Evolutionary conservation across 2,888 invertebrate species (phyloP).

Genomic region (Xestia sexstrigata): DNA sequence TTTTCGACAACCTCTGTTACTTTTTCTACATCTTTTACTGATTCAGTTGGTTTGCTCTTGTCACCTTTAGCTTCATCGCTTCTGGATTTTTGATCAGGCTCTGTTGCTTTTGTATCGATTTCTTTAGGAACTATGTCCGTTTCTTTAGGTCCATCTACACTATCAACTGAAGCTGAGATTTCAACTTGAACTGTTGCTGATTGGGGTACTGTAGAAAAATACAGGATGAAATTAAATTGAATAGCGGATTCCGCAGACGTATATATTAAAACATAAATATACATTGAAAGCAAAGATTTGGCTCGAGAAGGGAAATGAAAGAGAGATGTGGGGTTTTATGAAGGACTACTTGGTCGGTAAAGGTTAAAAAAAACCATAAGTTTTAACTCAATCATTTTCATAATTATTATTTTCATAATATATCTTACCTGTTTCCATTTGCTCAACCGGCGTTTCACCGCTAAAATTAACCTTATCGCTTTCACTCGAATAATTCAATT

Average conservation of each 20-base stretch:
- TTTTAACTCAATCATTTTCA: neutral
- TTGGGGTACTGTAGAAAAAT: slow-evolving; percentile 45
- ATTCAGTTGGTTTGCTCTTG: slow-evolving; percentile 11
- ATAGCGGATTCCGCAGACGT: neutral
- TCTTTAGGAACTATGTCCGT: slow-evolving; percentile 15
- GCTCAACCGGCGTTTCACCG: slow-evolving; percentile 48
- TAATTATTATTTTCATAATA: no score
- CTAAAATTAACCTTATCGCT: slow-evolving; percentile 61
- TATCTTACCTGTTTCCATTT: slow-evolving; percentile 50
- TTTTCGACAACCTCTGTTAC: neutral
- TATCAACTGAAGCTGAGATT: slow-evolving; percentile 25
- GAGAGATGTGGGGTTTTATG: neutral
- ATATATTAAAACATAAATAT: neutral
- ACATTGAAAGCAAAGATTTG: no score
- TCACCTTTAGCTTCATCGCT: slow-evolving; percentile 7
- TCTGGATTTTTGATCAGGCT: slow-evolving; percentile 22
- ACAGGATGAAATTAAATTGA: neutral
- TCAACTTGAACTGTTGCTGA: slow-evolving; percentile 30
- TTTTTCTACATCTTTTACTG: slow-evolving; percentile 2
- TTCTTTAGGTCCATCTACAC: slow-evolving; percentile 24
- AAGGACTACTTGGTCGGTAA: neutral
- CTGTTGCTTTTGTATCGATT: neutral
- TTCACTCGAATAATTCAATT: slow-evolving; percentile 81
- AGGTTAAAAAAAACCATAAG: neutral
- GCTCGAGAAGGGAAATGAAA: neutral